Evolutionary conservation across 1,140 invertebrate species (phyloP), one percentile per base, ranked within the genome.

Genomic region (Physella acuta): DNA sequence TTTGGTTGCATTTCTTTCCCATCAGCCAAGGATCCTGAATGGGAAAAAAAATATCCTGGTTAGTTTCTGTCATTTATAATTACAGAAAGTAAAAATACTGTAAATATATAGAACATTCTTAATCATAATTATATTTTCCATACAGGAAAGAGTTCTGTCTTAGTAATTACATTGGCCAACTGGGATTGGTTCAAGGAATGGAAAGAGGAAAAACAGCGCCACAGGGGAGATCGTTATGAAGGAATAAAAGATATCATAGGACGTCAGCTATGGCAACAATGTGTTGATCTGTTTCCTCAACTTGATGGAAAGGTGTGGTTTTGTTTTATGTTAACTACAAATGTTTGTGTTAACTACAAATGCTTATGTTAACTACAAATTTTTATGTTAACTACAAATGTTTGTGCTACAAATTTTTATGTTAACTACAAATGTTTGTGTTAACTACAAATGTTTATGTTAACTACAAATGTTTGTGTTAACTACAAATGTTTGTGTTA

Each of bases 191-290:
- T 85, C 67, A 51, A 73, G 20, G 39, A 81, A 26, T 87, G 85
- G 85, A 72, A 86, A 69, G 70, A 79, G 24, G 75, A 79, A 20
- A 73, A 71, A n/a, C 76, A 83, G 2, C 82, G 81, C 71, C 81
- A 86, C 58, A 74, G 86, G 4, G 85, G 85, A 17, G 83, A 82
- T 31, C 82, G 83, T 4, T 87, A 87, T 70, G 80, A 86, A n/a
- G 68, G 63, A 11, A 58, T 85, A 26, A 87, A 87, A 75, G 78
- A 79, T 26, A 69, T 62, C 3, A 74, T 87, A 33, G 83, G 82
- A 0, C 58, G 76, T 33, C 79, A 83, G 63, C 81, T 86, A 71
- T 82, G 83, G 76, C 72, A 79, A 26, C 80, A 83, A 55, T 76
- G 77, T 59, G 72, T 76, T 44, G 59, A 76, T 14, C 71, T 85